Percentiles rank a stretch among this genome's conserved stretches.
Conservation (phyloP, 2,113 vertebrate species). For the Marcusenius ussheri region DNA sequence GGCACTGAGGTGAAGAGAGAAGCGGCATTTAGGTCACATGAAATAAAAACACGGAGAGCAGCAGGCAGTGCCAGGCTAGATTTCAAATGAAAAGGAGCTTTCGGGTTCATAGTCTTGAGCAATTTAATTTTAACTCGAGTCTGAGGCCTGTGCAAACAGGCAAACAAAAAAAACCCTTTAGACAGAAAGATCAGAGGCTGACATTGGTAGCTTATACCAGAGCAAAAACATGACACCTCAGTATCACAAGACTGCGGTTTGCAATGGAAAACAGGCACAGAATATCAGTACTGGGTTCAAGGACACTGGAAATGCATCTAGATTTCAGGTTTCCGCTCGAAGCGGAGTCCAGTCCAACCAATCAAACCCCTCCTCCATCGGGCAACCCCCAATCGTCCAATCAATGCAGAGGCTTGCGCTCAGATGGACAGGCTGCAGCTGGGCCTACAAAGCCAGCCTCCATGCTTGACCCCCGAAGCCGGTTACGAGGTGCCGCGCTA, state of each 20-base stretch:
- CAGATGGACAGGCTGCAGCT: constrained; percentile 5
- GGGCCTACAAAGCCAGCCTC: constrained; percentile 1
- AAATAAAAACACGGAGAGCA: background rate
- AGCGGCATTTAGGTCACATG: background rate
- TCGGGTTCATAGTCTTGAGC: background rate
- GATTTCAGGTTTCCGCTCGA: constrained; percentile 16
- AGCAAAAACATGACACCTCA: constrained; percentile 16
- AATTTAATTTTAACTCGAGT: background rate
- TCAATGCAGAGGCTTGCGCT: background rate
- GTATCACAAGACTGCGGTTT: constrained; percentile 6
- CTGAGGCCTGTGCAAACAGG: background rate
- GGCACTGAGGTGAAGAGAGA: constrained; percentile 61
- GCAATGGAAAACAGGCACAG: constrained; percentile 20
- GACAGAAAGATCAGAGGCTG: background rate
- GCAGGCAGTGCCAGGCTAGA: background rate
- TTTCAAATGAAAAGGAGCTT: background rate
- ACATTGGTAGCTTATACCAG: background rate
- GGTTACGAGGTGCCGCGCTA: background rate
- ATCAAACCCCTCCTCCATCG: background rate
- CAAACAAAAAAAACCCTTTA: background rate
- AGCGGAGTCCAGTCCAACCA: background rate
- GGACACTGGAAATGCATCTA: constrained; percentile 22
- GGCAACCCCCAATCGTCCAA: background rate
- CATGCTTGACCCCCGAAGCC: background rate
- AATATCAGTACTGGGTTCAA: constrained; percentile 23